Conservation (phyloP, 2,113 vertebrate species). For the Mastomys natalensis region DNA sequence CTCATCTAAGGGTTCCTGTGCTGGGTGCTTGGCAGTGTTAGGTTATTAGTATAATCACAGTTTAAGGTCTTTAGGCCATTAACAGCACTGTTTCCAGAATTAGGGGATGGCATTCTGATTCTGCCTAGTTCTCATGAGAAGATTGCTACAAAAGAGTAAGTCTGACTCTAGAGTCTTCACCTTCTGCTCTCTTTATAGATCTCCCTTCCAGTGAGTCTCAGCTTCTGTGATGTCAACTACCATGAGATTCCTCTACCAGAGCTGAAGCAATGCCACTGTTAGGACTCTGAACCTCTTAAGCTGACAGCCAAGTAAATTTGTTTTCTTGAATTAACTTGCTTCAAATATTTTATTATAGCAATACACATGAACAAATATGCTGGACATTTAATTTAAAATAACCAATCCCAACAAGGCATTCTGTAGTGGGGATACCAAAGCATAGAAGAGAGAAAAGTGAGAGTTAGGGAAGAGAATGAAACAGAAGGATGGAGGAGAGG, state of each 20-base stretch:
- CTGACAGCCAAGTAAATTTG: not conserved
- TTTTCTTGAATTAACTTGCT: not conserved
- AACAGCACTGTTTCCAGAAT: not conserved
- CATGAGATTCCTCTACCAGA: not conserved
- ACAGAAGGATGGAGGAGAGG: not conserved
- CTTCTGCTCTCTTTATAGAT: not conserved
- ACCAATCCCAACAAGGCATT: not conserved
- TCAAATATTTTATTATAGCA: not conserved
- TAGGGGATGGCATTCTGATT: rapidly evolving
- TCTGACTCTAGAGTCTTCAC: not conserved
- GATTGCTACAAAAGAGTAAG: not conserved
- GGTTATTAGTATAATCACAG: not conserved
- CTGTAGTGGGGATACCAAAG: not conserved
- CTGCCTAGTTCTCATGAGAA: not conserved
- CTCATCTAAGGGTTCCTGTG: not conserved
- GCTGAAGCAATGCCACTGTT: not conserved
- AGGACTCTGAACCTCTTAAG: not conserved
- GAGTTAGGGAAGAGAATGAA: not conserved
- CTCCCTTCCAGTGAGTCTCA: not conserved
- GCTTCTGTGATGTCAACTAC: not conserved
- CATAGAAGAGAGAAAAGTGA: not conserved
- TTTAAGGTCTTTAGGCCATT: not conserved
- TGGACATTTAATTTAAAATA: constrained; percentile 24
- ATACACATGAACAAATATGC: not conserved
- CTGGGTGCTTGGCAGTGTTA: too few species aligned